Conservation (phyloP, 2,888 invertebrate genomes). For the Harmothoe impar region DNA sequence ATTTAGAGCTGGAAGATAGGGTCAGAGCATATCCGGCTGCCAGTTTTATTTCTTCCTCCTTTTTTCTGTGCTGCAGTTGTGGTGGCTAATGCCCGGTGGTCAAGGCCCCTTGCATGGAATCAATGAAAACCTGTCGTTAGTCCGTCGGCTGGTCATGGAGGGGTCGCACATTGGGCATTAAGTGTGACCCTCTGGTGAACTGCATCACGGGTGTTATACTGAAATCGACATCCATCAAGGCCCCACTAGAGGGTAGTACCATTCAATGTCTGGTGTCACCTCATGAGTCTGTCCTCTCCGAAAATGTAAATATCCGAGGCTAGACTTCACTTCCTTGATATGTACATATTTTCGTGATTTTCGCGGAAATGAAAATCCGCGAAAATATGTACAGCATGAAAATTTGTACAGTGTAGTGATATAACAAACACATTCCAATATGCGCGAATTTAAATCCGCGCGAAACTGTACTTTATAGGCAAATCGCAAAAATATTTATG, state of each 20-base stretch:
- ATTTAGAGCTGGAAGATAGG: constrained; percentile 27
- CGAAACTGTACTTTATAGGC: no score
- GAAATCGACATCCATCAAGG: constrained; percentile 50
- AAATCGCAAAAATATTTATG: no score
- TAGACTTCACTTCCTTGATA: no score
- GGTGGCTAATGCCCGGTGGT: background rate
- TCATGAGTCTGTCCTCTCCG: no score
- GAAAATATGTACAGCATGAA: no score
- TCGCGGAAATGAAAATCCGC: no score
- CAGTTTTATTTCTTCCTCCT: background rate
- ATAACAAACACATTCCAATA: no score
- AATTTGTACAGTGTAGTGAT: no score
- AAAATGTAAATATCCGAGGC: no score
- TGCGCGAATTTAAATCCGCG: no score
- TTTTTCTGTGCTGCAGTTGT: background rate
- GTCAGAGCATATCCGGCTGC: constrained; percentile 41
- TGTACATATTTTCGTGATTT: no score
- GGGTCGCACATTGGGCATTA: constrained; percentile 1
- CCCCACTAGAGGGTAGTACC: background rate
- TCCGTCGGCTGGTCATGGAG: background rate
- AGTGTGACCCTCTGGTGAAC: background rate
- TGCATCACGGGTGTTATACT: background rate
- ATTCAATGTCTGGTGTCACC: no score
- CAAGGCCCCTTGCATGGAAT: background rate
- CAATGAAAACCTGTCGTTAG: constrained; percentile 11